Evolutionary conservation across 1,140 invertebrate species (phyloP).

Genomic region (Phocides pigmalion): DNA sequence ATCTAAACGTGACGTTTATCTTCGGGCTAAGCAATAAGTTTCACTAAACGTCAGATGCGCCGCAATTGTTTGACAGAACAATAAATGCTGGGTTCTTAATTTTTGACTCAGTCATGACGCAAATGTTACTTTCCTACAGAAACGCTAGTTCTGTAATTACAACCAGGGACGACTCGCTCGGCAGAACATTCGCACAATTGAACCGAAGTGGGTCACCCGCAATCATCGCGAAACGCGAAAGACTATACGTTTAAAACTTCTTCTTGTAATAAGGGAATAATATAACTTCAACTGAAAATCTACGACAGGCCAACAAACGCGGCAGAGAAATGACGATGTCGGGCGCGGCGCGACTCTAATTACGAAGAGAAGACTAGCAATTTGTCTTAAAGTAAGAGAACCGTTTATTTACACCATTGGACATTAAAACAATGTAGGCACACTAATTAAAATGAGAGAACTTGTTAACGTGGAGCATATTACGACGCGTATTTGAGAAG

Average conservation of each 20-base stretch:
- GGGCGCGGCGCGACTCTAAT: conserved; percentile 39
- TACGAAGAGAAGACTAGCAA: conserved; percentile 43
- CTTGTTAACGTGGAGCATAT: conserved; percentile 20
- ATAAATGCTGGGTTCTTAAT: background rate
- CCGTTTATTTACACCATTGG: conserved; percentile 43
- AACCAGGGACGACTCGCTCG: background rate
- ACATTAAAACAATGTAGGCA: conserved; percentile 41
- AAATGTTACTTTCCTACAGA: background rate
- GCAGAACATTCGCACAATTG: conserved; percentile 19
- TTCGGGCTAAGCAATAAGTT: background rate
- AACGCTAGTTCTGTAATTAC: conserved; percentile 21
- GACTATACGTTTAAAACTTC: conserved; percentile 27
- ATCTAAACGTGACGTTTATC: too few relatives aligned
- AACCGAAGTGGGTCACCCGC: conserved; percentile 11
- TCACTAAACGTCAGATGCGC: background rate
- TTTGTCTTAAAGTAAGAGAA: conserved; percentile 46
- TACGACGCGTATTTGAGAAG: conserved; percentile 20
- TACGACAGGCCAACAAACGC: conserved; percentile 39
- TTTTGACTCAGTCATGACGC: conserved; percentile 8
- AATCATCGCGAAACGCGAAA: conserved; percentile 23
- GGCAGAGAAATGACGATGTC: conserved; percentile 41
- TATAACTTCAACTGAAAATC: conserved; percentile 38
- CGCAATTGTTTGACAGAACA: background rate
- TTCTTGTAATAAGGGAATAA: conserved; percentile 38
- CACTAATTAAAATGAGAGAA: conserved; percentile 37